These are phyloP conservation scores for Drosophila nasuta DNA, from an alignment of 1,140 invertebrate genomes.

Conservation along the genomic window DNA sequence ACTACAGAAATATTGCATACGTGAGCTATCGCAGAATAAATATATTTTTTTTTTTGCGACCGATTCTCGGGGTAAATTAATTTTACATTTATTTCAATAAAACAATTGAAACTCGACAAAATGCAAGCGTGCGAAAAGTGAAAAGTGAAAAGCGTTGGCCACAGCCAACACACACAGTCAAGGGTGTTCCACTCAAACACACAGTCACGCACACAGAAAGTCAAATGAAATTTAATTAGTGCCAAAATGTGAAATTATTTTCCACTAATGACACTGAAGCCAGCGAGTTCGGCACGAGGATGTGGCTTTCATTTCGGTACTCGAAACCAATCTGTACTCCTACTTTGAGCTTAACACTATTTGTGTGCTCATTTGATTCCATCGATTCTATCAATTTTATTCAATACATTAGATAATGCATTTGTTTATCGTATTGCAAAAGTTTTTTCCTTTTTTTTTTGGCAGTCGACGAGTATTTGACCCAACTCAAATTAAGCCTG, in stretches of 20 bases:
- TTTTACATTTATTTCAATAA: conserved; percentile 58
- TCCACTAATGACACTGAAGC: conserved; percentile 69
- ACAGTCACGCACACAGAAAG: conserved; percentile 29
- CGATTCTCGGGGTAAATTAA: conserved; percentile 36
- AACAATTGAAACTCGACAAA: conserved; percentile 72
- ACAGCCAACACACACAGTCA: conserved; percentile 8
- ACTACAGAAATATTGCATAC: background rate
- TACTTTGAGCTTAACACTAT: conserved; percentile 19
- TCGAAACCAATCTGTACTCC: conserved; percentile 21
- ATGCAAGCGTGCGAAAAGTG: conserved; percentile 32
- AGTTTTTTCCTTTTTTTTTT: conserved; percentile 32
- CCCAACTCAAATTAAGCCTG: conserved; percentile 51
- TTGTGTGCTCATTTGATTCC: conserved; percentile 8
- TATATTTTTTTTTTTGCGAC: background rate
- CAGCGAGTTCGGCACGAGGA: conserved; percentile 2
- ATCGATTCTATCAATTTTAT: conserved; percentile 55
- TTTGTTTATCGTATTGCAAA: conserved; percentile 41
- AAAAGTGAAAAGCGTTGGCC: conserved; percentile 38
- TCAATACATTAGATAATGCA: conserved; percentile 64
- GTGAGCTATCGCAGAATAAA: background rate
- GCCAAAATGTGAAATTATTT: conserved; percentile 70
- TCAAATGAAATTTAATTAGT: conserved; percentile 78
- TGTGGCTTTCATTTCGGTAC: conserved; percentile 14
- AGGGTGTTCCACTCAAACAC: conserved; percentile 1
- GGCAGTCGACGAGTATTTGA: conserved; percentile 32